Conservation (phyloP, 2,888 invertebrate genomes). For the Trichacis sp. region DNA sequence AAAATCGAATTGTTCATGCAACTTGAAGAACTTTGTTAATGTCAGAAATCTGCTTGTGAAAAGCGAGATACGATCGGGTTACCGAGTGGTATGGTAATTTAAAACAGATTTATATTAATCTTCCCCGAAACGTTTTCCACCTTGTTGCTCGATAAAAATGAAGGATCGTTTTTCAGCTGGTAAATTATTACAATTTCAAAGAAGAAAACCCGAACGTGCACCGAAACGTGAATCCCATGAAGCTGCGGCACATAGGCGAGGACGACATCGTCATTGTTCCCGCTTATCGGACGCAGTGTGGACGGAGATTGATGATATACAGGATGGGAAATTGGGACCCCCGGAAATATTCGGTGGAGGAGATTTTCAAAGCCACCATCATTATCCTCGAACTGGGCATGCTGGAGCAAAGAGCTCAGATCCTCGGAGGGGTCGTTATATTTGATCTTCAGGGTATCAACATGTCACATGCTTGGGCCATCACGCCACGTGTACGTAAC, state of each 20-base stretch:
- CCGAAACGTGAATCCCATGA: conserved; percentile 76
- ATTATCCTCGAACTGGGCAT: conserved; percentile 80
- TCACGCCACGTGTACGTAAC: conserved; percentile 73
- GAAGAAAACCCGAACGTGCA: conserved; percentile 79
- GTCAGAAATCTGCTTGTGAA: too few relatives aligned
- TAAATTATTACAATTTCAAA: conserved; percentile 82
- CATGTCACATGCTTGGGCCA: conserved; percentile 79
- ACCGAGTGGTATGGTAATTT: too few relatives aligned
- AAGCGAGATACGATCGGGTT: too few relatives aligned
- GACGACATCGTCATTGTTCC: conserved; percentile 79
- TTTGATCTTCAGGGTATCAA: conserved; percentile 81
- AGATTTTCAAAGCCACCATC: conserved; percentile 80
- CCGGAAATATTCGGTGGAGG: conserved; percentile 74
- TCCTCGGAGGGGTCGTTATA: conserved; percentile 81
- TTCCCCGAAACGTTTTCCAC: too few relatives aligned
- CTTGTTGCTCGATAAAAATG: too few relatives aligned
- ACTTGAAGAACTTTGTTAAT: too few relatives aligned
- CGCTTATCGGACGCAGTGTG: conserved; percentile 82
- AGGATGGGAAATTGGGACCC: conserved; percentile 81
- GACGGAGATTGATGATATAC: conserved; percentile 79
- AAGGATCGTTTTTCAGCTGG: conserved; percentile 72
- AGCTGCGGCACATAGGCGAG: conserved; percentile 76
- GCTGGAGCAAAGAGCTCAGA: conserved; percentile 80
- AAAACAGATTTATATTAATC: too few relatives aligned
- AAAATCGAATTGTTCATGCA: too few relatives aligned